A percentile compares a stretch with the other conserved stretches of the same genome.
phyloP scores from a whole-genome alignment of 2,113 vertebrate genomes.

The Colistium nudipinnis region DNA sequence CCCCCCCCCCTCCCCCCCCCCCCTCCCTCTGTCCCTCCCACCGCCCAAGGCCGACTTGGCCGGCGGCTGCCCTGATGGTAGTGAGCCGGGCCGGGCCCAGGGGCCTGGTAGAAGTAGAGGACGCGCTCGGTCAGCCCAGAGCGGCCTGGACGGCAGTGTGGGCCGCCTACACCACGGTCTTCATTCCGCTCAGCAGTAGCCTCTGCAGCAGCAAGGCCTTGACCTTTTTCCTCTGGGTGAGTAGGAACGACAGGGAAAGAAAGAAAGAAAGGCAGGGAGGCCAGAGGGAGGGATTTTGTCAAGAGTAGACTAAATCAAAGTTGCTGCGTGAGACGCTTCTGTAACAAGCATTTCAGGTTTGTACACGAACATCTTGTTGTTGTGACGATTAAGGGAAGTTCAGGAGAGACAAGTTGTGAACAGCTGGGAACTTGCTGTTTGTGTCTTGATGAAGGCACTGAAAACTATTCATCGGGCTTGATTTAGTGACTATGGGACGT shows the following conservation, averaged over 20 bases:
- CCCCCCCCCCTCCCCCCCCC: constrained; percentile 42
- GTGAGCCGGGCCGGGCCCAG: constrained; percentile 75
- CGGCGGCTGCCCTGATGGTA: constrained; percentile 69
- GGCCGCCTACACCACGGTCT: constrained; percentile 82
- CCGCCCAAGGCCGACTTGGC: constrained; percentile 50
- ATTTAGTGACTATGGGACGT: not conserved
- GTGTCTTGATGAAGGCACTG: not conserved
- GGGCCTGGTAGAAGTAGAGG: constrained; percentile 75
- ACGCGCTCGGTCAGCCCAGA: constrained; percentile 37
- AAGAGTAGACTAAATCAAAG: not conserved
- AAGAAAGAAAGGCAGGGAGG: not conserved
- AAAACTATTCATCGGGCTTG: not conserved
- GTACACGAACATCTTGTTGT: not conserved
- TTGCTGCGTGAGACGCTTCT: constrained; percentile 1
- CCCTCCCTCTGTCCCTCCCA: constrained; percentile 47
- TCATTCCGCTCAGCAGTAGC: constrained; percentile 84
- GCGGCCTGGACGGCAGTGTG: constrained; percentile 77
- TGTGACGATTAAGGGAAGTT: not conserved
- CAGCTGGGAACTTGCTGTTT: not conserved
- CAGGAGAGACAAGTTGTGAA: constrained; percentile 1
- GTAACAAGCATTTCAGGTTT: not conserved
- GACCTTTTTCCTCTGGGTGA: constrained; percentile 84
- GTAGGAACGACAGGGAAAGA: constrained; percentile 44
- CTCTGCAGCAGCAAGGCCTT: constrained; percentile 82
- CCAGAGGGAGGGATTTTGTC: not conserved